Evolutionary conservation across 1,140 invertebrate species (phyloP).

Genomic region (Philotrypesis tridentata): DNA sequence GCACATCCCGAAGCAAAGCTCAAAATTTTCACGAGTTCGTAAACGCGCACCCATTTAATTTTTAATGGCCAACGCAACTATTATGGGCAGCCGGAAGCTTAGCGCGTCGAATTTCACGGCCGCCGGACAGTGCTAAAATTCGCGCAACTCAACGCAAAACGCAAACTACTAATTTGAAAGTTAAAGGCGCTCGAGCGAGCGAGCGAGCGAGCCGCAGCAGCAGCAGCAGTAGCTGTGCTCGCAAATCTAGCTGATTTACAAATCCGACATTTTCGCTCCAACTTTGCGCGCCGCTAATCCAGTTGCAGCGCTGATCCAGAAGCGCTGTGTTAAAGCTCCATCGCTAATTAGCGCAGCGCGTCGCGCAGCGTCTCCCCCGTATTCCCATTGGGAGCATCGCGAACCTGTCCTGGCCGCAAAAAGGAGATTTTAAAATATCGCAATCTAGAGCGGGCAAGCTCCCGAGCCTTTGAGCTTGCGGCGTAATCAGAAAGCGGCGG

Average conservation of each 20-base stretch:
- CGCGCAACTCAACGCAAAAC: neutral
- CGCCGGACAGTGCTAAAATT: neutral
- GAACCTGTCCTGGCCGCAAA: too few species aligned
- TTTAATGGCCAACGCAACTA: neutral
- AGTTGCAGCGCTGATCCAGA: neutral
- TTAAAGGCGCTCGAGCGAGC: neutral
- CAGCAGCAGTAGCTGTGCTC: too few species aligned
- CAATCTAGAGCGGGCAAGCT: neutral
- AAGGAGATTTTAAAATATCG: neutral
- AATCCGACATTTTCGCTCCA: neutral
- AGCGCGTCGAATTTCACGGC: constrained; percentile 15
- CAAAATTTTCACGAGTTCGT: too few species aligned
- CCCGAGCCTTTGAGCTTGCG: neutral
- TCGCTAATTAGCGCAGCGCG: neutral
- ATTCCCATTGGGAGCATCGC: too few species aligned
- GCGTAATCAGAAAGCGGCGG: neutral
- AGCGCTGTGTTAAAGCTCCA: neutral
- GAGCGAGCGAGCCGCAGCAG: too few species aligned
- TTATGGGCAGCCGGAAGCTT: constrained; percentile 39
- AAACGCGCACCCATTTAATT: too few species aligned
- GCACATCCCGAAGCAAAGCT: too few species aligned
- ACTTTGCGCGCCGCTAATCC: neutral
- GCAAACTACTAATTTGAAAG: constrained; percentile 3
- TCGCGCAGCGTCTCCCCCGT: neutral
- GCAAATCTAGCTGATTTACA: constrained; percentile 1